These are phyloP conservation scores for Erebia palarica DNA, from an alignment of 2,888 invertebrate species.

Conservation along the genomic window DNA sequence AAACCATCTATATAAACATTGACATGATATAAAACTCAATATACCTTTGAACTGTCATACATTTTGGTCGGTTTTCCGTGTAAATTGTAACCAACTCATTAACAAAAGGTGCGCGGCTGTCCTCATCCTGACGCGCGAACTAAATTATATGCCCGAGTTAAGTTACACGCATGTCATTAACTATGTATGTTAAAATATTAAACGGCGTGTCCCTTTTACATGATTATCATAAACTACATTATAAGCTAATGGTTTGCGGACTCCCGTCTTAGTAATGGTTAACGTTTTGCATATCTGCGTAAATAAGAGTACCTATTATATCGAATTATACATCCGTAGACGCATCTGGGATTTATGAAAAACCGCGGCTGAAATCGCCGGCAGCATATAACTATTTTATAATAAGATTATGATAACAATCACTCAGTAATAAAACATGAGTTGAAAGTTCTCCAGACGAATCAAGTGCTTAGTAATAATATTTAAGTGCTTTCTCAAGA, in stretches of 20 bases:
- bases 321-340: no score
- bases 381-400: no score
- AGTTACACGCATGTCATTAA: constrained; percentile 35
- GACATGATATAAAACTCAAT: no score
- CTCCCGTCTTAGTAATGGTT: no score
- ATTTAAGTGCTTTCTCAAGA: constrained; percentile 7
- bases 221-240: background rate
- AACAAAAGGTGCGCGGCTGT: constrained; percentile 28
- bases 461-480: background rate
- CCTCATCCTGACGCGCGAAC: constrained; percentile 33
- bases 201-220: constrained; percentile 20
- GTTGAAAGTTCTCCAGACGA: background rate
- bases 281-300: no score
- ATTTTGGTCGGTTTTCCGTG: background rate
- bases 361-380: no score
- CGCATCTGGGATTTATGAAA: no score
- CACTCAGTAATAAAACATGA: background rate
- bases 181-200: constrained; percentile 34
- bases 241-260: background rate
- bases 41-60: background rate
- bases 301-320: no score
- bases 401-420: background rate
- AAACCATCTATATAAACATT: no score
- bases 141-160: constrained; percentile 29
- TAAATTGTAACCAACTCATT: constrained; percentile 19